Evolutionary conservation across 2,797 vertebrate genomes (phyloP), one percentile per base, ranked within the genome.

Genomic region (Gallinago solitaria): DNA sequence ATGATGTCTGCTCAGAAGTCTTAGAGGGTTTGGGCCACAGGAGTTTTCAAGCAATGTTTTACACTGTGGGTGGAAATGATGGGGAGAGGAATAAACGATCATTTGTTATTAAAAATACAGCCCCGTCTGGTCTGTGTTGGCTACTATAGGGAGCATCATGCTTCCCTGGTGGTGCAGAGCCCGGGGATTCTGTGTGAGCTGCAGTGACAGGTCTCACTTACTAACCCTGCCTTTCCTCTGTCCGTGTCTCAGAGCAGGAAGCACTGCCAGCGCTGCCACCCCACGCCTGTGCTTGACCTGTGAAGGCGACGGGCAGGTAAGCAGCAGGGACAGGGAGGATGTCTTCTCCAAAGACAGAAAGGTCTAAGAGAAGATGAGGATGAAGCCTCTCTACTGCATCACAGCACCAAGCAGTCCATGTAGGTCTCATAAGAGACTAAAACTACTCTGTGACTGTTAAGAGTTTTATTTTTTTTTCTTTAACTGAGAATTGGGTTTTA

Each of bases 301-400:
- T 7, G 61, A 76, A 63, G 82, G n/a, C 8, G 19, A 61, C 2
- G 8, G 45, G 23, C 93, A 97, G 97, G 97, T 97, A 96, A 97
- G 93, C 53, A 41, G 14, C 2, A 3, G 12, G 20, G n/a, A 10
- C 0, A 1, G 37, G 41, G 3, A 65, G 17, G 50, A 39, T 4
- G 3, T 9, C 57, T 53, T 33, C 68, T 70, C 41, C 30, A 63
- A 54, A 61, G 81, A 35, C 28, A 71, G n/a, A 53, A 89, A 75
- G 14, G n/a, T 65, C 61, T 84, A 63, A 71, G 48, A 57, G 53
- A 67, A 84, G 63, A 75, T 23, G 24, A 74, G 27, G 35, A 27
- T 80, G 73, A 77, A 85, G 51, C 14, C 17, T 23, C 64, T 85
- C 59, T 61, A 11, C 32, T 25, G 9, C 27, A 24, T 79, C 41